Evolutionary conservation across 2,888 invertebrate species (phyloP), one percentile per base, ranked within the genome.

Genomic region (Allacma fusca): DNA sequence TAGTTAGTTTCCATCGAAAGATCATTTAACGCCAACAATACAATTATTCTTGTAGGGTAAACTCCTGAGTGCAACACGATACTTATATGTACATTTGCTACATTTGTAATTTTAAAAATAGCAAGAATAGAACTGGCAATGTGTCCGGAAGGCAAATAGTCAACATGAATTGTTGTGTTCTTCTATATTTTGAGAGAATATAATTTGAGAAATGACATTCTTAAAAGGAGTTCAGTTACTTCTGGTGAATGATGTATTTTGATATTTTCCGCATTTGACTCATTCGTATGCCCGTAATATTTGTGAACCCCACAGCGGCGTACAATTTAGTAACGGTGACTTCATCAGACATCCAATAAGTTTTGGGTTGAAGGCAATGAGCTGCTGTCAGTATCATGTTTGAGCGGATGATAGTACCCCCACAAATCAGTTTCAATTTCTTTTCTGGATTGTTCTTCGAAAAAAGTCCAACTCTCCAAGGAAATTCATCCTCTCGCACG

Each of bases 401-500:
- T n/a, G 50, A 50, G 7, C 50, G 50, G 50, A 50, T 50, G 19
- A 50, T 50, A 9, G 50, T 50, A 5, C 50, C 50, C 16, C 50
- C 50, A 50, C 50, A 50, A 13, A 50, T 16, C 19, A 50, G 2
- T 50, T 50, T 50, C 19, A 50, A n/a, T n/a, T 5, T 50, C 50
- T 50, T 50, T 1, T 50, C 19, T 2, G 19, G 50, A n/a, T 50
- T 50, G 19, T 50, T 50, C 50, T 16, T 13, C 7, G 50, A 50
- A n/a, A 50, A 50, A n/a, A 50, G 50, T n/a, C 19, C 50, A n/a
- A 50, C 50, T 16, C 50, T 50, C 50, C 50, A 50, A 19, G 50
- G 50, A 50, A 50, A 50, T 50, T 50, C 50, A n/a, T 50, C 50
- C 50, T 50, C 50, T 16, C 50, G 50, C 2, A 16, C 50, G 19